These are phyloP conservation scores for Branchellion lobata DNA, from an alignment of 2,888 invertebrate genomes.

Conservation along the genomic window DNA sequence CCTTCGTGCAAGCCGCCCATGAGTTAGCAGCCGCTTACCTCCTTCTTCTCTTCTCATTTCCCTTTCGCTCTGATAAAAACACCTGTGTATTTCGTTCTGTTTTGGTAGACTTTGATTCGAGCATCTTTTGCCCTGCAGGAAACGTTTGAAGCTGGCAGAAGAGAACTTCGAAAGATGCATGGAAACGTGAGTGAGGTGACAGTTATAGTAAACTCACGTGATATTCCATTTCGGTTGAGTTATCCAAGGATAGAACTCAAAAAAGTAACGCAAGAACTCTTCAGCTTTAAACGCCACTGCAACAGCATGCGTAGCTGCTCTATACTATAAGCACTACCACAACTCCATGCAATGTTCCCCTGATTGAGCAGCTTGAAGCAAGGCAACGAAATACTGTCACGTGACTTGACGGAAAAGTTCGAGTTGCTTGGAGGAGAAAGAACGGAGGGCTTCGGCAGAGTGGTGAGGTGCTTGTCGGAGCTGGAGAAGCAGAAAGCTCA, in stretches of 20 bases:
- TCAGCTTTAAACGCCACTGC: too few relatives aligned
- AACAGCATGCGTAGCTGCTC: too few relatives aligned
- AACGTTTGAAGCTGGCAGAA: not conserved
- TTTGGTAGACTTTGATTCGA: not conserved
- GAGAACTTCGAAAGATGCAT: conserved; percentile 1
- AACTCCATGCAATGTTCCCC: too few relatives aligned
- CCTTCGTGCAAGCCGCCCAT: not conserved
- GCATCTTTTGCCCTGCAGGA: not conserved
- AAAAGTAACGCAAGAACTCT: too few relatives aligned
- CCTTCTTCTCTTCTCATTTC: not conserved
- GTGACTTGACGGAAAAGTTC: not conserved
- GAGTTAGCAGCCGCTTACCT: not conserved
- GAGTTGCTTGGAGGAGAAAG: not conserved
- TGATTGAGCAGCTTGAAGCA: not conserved
- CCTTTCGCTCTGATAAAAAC: too few relatives aligned
- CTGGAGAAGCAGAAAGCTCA: not conserved
- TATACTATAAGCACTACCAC: too few relatives aligned
- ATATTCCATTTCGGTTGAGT: too few relatives aligned
- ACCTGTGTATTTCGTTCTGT: not conserved
- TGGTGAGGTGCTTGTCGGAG: not conserved
- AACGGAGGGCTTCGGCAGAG: not conserved
- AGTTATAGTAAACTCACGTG: not conserved
- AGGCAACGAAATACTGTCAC: not conserved
- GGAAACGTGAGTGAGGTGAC: not conserved
- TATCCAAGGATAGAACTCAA: too few relatives aligned